phyloP scores from a whole-genome alignment of 2,797 vertebrate species.

The Pteropus rufus region DNA sequence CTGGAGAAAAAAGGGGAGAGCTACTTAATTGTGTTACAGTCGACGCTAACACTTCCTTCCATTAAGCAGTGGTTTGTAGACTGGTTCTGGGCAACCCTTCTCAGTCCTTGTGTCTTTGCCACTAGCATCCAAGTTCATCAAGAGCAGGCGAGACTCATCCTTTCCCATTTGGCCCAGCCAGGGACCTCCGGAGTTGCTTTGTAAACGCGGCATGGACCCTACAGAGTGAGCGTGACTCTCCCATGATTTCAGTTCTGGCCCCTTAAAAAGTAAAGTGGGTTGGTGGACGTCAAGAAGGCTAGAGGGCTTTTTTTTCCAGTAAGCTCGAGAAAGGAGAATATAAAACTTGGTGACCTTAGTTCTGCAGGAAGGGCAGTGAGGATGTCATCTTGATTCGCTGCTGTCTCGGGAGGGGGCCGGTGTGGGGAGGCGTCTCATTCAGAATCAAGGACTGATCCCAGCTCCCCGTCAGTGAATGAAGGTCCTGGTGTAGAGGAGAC shows the following conservation, averaged over 20 bases:
- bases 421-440: accelerated
- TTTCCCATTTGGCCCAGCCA: background rate
- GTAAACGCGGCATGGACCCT: accelerated
- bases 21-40: accelerated
- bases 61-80: background rate
- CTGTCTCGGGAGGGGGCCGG: background rate
- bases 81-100: background rate
- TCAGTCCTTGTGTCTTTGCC: background rate
- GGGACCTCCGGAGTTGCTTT: background rate
- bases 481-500: accelerated
- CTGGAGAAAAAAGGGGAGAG: background rate
- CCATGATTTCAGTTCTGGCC: background rate
- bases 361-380: background rate
- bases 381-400: accelerated
- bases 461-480: background rate
- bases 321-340: background rate
- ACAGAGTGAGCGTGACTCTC: background rate
- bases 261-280: background rate
- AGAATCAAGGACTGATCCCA: background rate
- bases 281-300: accelerated
- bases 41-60: no score
- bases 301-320: background rate
- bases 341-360: background rate
- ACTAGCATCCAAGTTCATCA: background rate
- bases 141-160: background rate